Evolutionary conservation across 2,888 invertebrate genomes (phyloP), one percentile per base, ranked within the genome.

Genomic region (Thymelicus sylvestris): DNA sequence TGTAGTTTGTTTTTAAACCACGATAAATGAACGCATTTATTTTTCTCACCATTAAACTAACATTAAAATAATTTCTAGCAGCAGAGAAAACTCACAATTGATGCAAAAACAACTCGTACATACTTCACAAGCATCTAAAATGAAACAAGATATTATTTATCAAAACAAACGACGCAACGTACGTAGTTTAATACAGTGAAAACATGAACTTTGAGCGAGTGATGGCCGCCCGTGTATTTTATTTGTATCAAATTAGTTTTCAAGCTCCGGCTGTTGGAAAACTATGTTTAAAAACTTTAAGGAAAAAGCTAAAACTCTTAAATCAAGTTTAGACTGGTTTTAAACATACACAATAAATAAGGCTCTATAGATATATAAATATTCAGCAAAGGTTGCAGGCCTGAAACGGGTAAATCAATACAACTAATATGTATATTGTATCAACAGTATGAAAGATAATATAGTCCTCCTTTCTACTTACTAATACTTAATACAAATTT

Each of bases 111-210:
- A 61, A 61, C 44, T 41, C 38, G 41, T 41, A 55, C 24, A 55
- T 55, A 39, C 48, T 48, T 3, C 44, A 13, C 64, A 13, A 55
- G 66, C 38, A 31, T n/a, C 41, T 13, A 55, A 31, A 59, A 41
- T 52, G 31, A 68, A 68, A 68, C 68, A 55, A 62, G 67, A 67
- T 50, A 50, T 13, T 50, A 60, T 67, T 67, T 67, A 67, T 39
- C 50, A 3, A 60, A 60, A 50, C 67, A 61, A 59, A 38, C 19
- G 47, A 7, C 41, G 48, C 19, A 31, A 7, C 41, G 48, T 50
- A 15, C 44, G 62, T 31, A 63, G 68, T 55, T 68, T 68, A 62
- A 68, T 68, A 47, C 62, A 52, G 61, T 55, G 68, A 68, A 68
- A 68, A 68, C 68, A 68, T 31, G 24, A 61, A 52, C 61, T 59